Evolutionary conservation across 1,140 invertebrate species (phyloP), one percentile per base, ranked within the genome.

Genomic region (Hetaerina americana): DNA sequence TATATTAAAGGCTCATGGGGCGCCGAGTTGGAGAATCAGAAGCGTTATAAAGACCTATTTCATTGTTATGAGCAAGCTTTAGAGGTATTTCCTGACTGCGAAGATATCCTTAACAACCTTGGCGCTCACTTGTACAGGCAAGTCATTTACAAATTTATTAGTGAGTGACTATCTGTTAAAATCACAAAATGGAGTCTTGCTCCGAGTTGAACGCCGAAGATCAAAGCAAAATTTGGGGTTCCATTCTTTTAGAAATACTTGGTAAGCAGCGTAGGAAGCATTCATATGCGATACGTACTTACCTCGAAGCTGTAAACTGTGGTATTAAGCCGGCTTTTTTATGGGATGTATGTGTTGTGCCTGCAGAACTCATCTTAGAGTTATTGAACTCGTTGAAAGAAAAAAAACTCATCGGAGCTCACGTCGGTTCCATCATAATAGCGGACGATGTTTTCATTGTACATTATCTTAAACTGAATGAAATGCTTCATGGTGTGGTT

Each of bases 121-220:
- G 81, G 80, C 27, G 77, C 78, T 73, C 81, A 83, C 73, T 73
- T 83, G 10, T 80, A 81, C 72, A 82, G 82, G 83, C 83, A 75
- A 75, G 68, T 49, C 1, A 71, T 66, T 27, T 27, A n/a, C 26
- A 24, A 68, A 5, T 10, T 15, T 73, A 66, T 40, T 15, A 68
- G 1, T 27, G 66, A n/a, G 24, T 66, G 66, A 27, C 10, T 66
- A 28, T 10, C 27, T 66, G 22, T 68, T 3, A 1, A 68, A 12
- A n/a, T 2, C 31, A 5, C 40, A 10, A 5, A 5, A 57, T 57
- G 40, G 40, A 57, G 15, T 49, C 40, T 12, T 12, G 40, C 10
- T 3, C 10, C 40, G 10, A 57, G 40, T n/a, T n/a, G 22, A 57
- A 12, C 10, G 22, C n/a, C n/a, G n/a, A n/a, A n/a, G n/a, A n/a